Evolutionary conservation across 2,113 vertebrate genomes (phyloP).

Genomic region (Chaetura pelagica): DNA sequence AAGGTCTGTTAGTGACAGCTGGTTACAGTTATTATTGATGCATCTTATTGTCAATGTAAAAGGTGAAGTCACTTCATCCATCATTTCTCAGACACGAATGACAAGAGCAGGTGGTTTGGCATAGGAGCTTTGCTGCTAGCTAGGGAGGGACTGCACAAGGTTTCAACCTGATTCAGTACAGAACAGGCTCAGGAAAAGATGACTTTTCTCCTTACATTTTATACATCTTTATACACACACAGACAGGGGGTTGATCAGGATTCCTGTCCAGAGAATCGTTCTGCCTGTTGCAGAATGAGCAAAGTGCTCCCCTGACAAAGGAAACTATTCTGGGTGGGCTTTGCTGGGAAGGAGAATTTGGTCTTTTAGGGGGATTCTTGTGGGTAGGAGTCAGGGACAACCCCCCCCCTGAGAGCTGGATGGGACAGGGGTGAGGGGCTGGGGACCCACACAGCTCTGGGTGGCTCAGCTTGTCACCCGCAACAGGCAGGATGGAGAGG

Average conservation of each 20-base stretch:
- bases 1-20: constrained; percentile 31
- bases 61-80: constrained; percentile 40
- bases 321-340: background rate
- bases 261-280: background rate
- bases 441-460: background rate
- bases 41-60: background rate
- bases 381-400: background rate
- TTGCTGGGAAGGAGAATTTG: background rate
- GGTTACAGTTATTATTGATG: constrained; percentile 21
- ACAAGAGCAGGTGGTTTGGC: constrained; percentile 54
- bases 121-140: constrained; percentile 44
- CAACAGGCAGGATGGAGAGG: background rate
- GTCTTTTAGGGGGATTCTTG: background rate
- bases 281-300: background rate
- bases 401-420: background rate
- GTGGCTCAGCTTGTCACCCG: background rate
- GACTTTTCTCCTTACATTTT: constrained; percentile 54
- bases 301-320: background rate
- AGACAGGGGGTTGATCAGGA: constrained; percentile 8
- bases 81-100: constrained; percentile 18
- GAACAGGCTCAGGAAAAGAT: constrained; percentile 53
- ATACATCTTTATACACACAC: background rate
- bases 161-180: constrained; percentile 66
- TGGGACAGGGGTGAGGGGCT: background rate
- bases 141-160: constrained; percentile 53